These are phyloP conservation scores for Neoseiulus cucumeris DNA, from an alignment of 1,140 invertebrate genomes.

Conservation along the genomic window DNA sequence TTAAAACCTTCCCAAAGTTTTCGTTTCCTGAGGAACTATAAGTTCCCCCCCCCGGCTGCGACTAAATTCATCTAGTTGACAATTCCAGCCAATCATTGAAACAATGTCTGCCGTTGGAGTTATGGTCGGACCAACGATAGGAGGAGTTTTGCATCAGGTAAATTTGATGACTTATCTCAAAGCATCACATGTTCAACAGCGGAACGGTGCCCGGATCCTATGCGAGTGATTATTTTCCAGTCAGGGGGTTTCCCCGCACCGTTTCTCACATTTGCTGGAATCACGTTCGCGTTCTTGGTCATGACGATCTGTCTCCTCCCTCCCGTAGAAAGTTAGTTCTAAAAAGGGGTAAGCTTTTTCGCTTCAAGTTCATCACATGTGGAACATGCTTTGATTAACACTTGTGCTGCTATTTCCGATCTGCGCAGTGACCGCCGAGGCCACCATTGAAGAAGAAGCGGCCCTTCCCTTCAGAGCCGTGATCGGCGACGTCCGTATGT, in stretches of 20 bases:
- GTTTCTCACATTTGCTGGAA: not conserved
- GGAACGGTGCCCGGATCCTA: no score
- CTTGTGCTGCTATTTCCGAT: no score
- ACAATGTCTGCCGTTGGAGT: not conserved
- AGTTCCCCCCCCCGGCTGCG: no score
- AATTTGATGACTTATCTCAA: no score
- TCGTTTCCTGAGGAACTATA: no score
- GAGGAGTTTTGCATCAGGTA: slow-evolving; percentile 5
- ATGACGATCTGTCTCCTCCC: not conserved
- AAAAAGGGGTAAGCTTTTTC: no score
- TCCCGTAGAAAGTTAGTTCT: not conserved
- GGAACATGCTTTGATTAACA: not conserved
- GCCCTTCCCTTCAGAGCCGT: not conserved
- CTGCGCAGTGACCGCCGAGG: not conserved
- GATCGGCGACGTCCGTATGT: not conserved
- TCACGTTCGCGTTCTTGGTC: not conserved
- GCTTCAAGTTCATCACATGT: not conserved
- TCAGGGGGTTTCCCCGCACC: not conserved
- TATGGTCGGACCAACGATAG: not conserved
- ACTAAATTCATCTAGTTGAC: no score
- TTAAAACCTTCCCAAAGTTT: no score
- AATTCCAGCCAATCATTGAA: not conserved
- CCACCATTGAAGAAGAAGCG: not conserved
- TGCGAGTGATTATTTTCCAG: no score
- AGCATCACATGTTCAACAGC: no score